Evolutionary conservation across 2,888 invertebrate species (phyloP).

Genomic region (Parelbella ahira): DNA sequence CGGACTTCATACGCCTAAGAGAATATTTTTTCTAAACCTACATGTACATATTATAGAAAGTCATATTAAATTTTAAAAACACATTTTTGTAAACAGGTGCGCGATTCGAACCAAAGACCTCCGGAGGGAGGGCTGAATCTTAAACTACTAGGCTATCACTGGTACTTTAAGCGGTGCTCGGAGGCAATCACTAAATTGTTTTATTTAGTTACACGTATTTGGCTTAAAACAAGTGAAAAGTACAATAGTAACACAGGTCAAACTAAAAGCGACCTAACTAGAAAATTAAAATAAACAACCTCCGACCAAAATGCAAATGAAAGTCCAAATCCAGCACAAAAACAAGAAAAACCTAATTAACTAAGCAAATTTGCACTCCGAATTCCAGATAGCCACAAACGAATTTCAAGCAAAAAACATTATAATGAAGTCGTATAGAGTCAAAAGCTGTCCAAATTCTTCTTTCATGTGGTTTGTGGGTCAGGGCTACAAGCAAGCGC

Average conservation of each 20-base stretch:
- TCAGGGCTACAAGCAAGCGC: constrained; percentile 11
- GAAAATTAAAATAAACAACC: background rate
- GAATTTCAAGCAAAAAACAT: constrained; percentile 17
- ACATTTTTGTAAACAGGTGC: too few relatives aligned
- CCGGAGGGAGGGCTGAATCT: too few relatives aligned
- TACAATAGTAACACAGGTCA: background rate
- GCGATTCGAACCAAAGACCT: too few relatives aligned
- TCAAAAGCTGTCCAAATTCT: constrained; percentile 21
- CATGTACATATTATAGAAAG: too few relatives aligned
- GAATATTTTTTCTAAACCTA: too few relatives aligned
- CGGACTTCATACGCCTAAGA: too few relatives aligned
- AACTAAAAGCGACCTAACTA: constrained; percentile 9
- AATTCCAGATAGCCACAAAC: constrained; percentile 20
- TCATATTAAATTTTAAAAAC: too few relatives aligned
- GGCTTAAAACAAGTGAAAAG: too few relatives aligned
- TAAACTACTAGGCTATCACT: too few relatives aligned
- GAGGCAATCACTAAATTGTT: too few relatives aligned
- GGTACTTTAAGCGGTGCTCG: too few relatives aligned
- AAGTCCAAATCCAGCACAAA: constrained; percentile 13
- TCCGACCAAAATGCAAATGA: constrained; percentile 7
- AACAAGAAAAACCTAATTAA: constrained; percentile 20
- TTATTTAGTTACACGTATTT: too few relatives aligned
- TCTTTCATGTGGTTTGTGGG: constrained; percentile 18
- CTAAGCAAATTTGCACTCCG: constrained; percentile 22
- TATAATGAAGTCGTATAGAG: constrained; percentile 16